phyloP scores from a whole-genome alignment of 2,797 vertebrate species.

The Malurus splendens region DNA sequence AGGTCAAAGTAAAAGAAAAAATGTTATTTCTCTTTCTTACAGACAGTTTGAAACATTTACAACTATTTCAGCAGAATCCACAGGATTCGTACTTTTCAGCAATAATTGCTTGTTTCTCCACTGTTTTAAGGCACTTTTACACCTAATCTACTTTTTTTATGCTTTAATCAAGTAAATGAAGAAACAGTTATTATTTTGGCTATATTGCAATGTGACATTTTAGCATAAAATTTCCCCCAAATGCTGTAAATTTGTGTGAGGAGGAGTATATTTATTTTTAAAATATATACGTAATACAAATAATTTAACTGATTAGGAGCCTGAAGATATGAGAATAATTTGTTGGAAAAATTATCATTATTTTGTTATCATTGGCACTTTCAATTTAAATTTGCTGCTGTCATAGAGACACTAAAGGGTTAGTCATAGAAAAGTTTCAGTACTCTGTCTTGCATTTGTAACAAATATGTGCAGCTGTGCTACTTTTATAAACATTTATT shows the following conservation, averaged over 20 bases:
- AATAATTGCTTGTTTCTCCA: constrained; percentile 64
- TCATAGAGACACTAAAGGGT: constrained; percentile 36
- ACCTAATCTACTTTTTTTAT: constrained; percentile 51
- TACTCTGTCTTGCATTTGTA: constrained; percentile 43
- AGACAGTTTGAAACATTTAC: constrained; percentile 48
- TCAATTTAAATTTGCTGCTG: constrained; percentile 14
- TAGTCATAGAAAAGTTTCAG: constrained; percentile 40
- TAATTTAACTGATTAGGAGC: background rate
- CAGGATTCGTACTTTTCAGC: constrained; percentile 45
- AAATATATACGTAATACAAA: background rate
- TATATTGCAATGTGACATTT: constrained; percentile 36
- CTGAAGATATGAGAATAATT: background rate
- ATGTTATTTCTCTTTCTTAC: background rate
- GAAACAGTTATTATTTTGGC: constrained; percentile 60
- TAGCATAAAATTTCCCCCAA: constrained; percentile 26
- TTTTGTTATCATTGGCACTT: background rate
- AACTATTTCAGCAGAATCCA: constrained; percentile 30
- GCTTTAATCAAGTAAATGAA: constrained; percentile 69
- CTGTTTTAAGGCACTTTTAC: constrained; percentile 59
- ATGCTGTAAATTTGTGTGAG: background rate
- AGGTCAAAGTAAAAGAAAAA: constrained; percentile 41
- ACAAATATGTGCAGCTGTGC: constrained; percentile 62
- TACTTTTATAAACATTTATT: constrained; percentile 62
- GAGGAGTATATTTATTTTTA: background rate
- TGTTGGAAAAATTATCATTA: background rate